These are phyloP conservation scores for Pantelozetes paolii DNA, from an alignment of 2,888 invertebrate genomes.

Conservation along the genomic window DNA sequence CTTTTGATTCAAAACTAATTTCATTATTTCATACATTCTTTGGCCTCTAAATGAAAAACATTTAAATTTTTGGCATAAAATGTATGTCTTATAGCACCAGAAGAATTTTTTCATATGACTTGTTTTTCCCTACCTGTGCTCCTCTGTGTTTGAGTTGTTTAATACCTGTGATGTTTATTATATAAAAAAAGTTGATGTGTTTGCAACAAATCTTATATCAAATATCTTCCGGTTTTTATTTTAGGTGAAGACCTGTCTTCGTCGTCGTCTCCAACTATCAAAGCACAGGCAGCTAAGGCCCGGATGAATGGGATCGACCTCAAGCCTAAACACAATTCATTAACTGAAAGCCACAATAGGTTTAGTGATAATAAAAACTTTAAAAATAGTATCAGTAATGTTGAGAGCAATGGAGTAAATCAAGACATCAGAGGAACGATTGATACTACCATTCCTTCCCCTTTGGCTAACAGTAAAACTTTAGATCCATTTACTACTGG, in stretches of 20 bases:
- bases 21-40: not conserved
- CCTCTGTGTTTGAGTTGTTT: not conserved
- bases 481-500: constrained; percentile 37
- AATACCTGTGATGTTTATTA: constrained; percentile 5
- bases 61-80: constrained; percentile 12
- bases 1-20: not conserved
- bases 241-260: constrained; percentile 22
- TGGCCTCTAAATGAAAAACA: constrained; percentile 2
- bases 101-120: constrained; percentile 13
- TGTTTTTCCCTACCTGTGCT: not conserved
- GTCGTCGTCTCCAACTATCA: not conserved
- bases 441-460: constrained; percentile 44
- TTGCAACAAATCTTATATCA: not conserved
- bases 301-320: constrained; percentile 7
- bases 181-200: not conserved
- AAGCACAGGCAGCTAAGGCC: not conserved
- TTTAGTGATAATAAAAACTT: not conserved
- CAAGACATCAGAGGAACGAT: constrained; percentile 23
- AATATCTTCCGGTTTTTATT: constrained; percentile 33
- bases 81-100: not conserved
- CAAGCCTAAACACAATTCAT: constrained; percentile 8
- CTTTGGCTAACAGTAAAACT: constrained; percentile 45
- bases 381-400: not conserved
- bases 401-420: not conserved
- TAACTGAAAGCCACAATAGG: constrained; percentile 14